Base-by-base conservation (phyloP, 2,797 vertebrate species). In the Macroramphosus scolopax region DNA sequence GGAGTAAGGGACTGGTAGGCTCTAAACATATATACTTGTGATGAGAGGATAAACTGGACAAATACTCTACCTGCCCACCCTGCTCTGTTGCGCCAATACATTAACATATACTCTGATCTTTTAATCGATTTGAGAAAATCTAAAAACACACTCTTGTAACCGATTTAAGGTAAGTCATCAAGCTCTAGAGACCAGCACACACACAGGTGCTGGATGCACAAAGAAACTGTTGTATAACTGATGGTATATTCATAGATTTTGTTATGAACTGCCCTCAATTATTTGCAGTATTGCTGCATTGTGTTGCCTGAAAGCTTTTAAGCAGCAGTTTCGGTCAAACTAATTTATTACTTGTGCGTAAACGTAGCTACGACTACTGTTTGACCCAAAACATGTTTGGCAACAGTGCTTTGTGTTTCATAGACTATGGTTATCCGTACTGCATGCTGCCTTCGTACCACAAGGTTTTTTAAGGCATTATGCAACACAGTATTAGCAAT, bases 81-180 rank as follows among this genome's bases (percentile, higher is more conserved):
- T 82, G 75, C 63, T 80, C 57, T 78, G 61, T 66, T 79, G 39
- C 48, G 59, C 38, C 45, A 37, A 57, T 10, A 67, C 38, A 50
- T 51, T 61, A 68, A 15, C 48, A 38, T 42, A 66, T 30, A 39
- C 17, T 50, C 45, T 71, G 20, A 67, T 30, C n/a, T 66, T 63
- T 10, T 40, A 56, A 53, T 58, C 72, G 63, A 74, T 17, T 16
- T 56, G 24, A 50, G 63, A 37, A 63, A 66, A 71, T 17, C 22
- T 33, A 18, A 62, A 35, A 49, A 45, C 10, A 28, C 7, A 65
- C 73, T 54, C 9, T 60, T 63, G 45, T 67, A 46, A 69, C 41
- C 34, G 64, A 47, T 72, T 55, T 49, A 88, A 88, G 88, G 88
- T 90, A 90, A 89, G 88, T 90, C 72, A 62, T 75, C 61, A 77